phyloP scores from a whole-genome alignment of 2,888 invertebrate species.

The Hydraecia micacea region DNA sequence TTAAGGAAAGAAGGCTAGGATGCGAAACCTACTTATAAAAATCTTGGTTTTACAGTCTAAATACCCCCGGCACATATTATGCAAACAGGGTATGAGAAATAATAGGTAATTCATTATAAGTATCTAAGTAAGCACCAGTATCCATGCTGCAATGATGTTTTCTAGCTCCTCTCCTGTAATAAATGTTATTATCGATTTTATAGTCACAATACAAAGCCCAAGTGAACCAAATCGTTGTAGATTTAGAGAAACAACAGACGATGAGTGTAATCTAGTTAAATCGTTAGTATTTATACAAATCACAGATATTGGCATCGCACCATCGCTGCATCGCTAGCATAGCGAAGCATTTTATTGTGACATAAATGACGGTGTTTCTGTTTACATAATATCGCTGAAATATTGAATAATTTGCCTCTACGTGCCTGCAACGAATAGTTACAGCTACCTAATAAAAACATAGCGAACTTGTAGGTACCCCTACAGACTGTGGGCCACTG shows the following conservation, averaged over 20 bases:
- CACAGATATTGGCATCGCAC: not conserved
- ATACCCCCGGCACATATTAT: too few species aligned
- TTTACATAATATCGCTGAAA: slow-evolving; percentile 15
- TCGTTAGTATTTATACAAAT: not conserved
- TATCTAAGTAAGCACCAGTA: too few species aligned
- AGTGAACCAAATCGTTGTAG: not conserved
- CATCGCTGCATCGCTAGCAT: not conserved
- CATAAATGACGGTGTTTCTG: slow-evolving; percentile 2
- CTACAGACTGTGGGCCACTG: not conserved
- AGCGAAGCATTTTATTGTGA: not conserved
- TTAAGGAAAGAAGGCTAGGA: not conserved
- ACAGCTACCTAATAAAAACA: slow-evolving; percentile 31
- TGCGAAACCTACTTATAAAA: not conserved
- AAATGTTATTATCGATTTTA: not conserved
- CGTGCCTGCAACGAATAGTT: slow-evolving; percentile 35
- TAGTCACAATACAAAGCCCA: not conserved
- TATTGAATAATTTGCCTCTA: slow-evolving; percentile 34
- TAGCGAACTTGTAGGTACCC: not conserved
- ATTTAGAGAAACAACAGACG: not conserved
- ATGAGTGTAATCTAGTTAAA: not conserved
- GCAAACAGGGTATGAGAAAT: not conserved
- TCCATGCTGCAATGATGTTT: not conserved
- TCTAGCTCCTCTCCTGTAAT: not conserved
- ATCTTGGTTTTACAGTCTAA: not conserved
- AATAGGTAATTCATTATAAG: not conserved